Evolutionary conservation across 2,113 vertebrate genomes (phyloP), one percentile per base, ranked within the genome.

Genomic region (Lagopus leucura): DNA sequence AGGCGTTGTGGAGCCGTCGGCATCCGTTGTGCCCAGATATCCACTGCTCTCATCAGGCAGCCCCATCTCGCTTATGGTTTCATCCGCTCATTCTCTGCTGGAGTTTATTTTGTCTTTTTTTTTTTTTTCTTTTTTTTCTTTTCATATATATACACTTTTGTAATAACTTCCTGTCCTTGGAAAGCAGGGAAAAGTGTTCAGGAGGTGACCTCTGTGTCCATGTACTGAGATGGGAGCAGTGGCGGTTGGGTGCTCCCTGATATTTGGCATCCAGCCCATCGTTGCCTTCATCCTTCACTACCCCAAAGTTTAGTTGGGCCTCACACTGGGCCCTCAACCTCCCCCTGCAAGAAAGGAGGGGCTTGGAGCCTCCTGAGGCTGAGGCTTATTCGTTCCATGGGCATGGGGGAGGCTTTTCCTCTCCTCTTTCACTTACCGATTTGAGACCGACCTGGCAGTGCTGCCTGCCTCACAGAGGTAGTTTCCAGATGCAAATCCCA

Each of bases 121-220:
- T 9, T 3, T 25, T 57, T n/a, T 52, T 87, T 81, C 9, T 38
- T 73, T 20, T 45, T 47, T 20, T 50, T 50, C 11, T 48, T 50
- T 50, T 50, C 21, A 24, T 48, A 24, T 24, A 50, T 50, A 50
- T 13, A 50, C 15, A 16, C 14, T 54, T 30, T 30, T 30, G 27
- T 42, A 17, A 3, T 52, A 43, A 34, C 71, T 91, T 92, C 87
- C 86, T 92, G 84, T 18, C 71, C 65, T 82, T 89, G 75, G 60
- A 65, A 85, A 89, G 45, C 13, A 36, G 25, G 47, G 42, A 2
- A 63, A 36, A 38, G 74, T 32, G 54, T 36, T 16, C 5, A 10
- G 74, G 34, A 88, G 22, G 25, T 32, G 67, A 43, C 43, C 42
- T 0, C 8, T 0, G 1, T 8, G 42, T 10, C 71, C 2, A 0